Evolutionary conservation across 2,888 invertebrate species (phyloP).

Genomic region (Idaea straminata): DNA sequence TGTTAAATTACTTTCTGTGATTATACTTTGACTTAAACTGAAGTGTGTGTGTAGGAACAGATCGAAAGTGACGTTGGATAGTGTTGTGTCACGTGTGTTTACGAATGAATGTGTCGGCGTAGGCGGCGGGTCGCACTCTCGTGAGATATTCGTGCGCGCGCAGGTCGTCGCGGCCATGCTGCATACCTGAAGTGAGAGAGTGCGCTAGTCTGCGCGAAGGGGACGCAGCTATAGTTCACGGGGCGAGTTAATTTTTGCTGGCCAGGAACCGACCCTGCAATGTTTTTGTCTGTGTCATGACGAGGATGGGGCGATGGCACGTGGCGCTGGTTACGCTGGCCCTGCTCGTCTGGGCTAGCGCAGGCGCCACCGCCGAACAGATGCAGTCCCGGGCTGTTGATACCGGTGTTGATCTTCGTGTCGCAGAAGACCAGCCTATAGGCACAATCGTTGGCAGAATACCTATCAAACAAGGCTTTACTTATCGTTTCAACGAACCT

Average conservation of each 20-base stretch:
- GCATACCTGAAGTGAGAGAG: constrained; percentile 78
- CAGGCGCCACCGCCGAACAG: constrained; percentile 74
- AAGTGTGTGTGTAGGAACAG: constrained; percentile 32
- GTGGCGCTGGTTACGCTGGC: constrained; percentile 72
- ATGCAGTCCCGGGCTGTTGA: constrained; percentile 95
- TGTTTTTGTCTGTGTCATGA: constrained; percentile 71
- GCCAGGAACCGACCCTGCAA: constrained; percentile 61
- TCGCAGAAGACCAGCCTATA: constrained; percentile 90
- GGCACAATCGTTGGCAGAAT: constrained; percentile 93
- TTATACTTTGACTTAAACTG: constrained; percentile 25
- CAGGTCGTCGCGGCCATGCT: constrained; percentile 79
- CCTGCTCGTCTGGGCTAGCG: constrained; percentile 61
- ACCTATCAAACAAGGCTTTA: constrained; percentile 91
- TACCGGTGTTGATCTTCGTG: constrained; percentile 91
- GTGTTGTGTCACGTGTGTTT: constrained; percentile 77
- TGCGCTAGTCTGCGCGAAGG: constrained; percentile 74
- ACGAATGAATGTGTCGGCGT: constrained; percentile 76
- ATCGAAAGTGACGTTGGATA: constrained; percentile 39
- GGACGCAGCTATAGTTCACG: constrained; percentile 67
- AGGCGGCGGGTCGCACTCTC: constrained; percentile 74
- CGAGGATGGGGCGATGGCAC: constrained; percentile 73
- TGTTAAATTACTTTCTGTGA: constrained; percentile 35
- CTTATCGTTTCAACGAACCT: constrained; percentile 95
- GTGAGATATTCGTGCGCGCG: constrained; percentile 78
- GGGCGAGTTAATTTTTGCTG: constrained; percentile 61